phyloP scores from a whole-genome alignment of 2,797 vertebrate genomes.

The Momotus momota region DNA sequence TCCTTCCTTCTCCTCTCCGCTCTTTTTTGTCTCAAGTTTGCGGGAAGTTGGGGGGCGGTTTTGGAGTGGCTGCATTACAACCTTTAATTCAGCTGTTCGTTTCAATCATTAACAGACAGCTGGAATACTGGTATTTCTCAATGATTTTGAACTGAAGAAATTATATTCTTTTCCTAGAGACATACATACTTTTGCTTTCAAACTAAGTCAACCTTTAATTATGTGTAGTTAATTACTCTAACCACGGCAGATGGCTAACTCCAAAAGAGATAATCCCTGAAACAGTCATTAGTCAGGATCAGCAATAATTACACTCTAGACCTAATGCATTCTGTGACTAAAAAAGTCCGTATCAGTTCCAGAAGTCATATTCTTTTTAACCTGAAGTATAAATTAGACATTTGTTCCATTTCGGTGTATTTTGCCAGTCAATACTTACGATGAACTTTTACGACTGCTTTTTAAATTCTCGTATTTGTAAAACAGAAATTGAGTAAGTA shows the following conservation, averaged over 20 bases:
- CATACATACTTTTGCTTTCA: slow-evolving; percentile 32
- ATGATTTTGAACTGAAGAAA: background rate
- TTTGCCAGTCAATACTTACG: background rate
- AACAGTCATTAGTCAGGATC: slow-evolving; percentile 92
- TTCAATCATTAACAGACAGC: background rate
- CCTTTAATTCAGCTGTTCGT: background rate
- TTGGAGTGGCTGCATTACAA: background rate
- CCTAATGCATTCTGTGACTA: slow-evolving; percentile 74
- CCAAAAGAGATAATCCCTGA: slow-evolving; percentile 87
- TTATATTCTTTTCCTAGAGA: background rate
- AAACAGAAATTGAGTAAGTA: background rate
- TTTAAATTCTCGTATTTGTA: background rate
- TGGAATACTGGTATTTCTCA: background rate
- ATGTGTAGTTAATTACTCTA: slow-evolving; percentile 62
- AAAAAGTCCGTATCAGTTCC: background rate
- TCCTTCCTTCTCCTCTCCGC: background rate
- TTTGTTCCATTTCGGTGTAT: background rate
- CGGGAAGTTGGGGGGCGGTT: background rate
- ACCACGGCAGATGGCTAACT: slow-evolving; percentile 90
- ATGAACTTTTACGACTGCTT: background rate
- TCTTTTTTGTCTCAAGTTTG: background rate
- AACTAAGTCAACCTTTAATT: slow-evolving; percentile 53
- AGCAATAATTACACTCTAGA: slow-evolving; percentile 88
- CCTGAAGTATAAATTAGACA: background rate
- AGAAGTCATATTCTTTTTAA: background rate